phyloP scores from a whole-genome alignment of 2,797 vertebrate genomes.

The Sylvia borin region DNA sequence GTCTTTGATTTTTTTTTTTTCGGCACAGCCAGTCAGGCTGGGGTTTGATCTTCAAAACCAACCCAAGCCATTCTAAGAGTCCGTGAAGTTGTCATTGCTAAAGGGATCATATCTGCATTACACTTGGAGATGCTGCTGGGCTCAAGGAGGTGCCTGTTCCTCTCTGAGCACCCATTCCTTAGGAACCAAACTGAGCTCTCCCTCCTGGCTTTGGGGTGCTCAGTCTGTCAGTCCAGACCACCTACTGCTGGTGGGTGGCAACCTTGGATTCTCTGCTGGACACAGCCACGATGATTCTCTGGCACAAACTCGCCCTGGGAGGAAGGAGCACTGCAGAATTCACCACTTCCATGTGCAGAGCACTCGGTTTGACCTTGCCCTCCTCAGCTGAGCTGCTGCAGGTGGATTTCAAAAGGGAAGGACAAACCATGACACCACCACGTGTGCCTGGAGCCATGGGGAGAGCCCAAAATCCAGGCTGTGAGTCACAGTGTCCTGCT shows the following conservation, averaged over 20 bases:
- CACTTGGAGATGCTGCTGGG: background rate
- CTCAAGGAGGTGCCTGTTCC: background rate
- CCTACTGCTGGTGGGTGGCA: background rate
- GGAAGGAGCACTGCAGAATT: background rate
- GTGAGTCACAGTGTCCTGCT: background rate
- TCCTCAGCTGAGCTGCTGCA: background rate
- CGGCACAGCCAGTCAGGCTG: background rate
- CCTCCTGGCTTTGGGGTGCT: background rate
- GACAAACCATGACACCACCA: background rate
- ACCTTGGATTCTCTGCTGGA: background rate
- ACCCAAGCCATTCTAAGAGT: background rate
- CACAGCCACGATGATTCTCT: background rate
- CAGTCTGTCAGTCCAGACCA: background rate
- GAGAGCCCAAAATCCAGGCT: background rate
- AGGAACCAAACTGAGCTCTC: background rate
- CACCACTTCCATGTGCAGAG: background rate
- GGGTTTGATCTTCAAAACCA: background rate
- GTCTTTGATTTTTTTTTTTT: background rate
- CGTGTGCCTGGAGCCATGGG: rapidly evolving
- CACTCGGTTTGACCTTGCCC: background rate
- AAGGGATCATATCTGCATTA: background rate
- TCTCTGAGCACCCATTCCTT: background rate
- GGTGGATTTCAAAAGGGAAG: background rate
- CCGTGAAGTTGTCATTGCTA: background rate
- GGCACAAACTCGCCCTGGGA: background rate